A percentile compares a stretch with the other conserved stretches of the same genome.
These are phyloP conservation scores for Heteronetta atricapilla DNA, from an alignment of 2,113 vertebrate genomes.

Conservation along the genomic window DNA sequence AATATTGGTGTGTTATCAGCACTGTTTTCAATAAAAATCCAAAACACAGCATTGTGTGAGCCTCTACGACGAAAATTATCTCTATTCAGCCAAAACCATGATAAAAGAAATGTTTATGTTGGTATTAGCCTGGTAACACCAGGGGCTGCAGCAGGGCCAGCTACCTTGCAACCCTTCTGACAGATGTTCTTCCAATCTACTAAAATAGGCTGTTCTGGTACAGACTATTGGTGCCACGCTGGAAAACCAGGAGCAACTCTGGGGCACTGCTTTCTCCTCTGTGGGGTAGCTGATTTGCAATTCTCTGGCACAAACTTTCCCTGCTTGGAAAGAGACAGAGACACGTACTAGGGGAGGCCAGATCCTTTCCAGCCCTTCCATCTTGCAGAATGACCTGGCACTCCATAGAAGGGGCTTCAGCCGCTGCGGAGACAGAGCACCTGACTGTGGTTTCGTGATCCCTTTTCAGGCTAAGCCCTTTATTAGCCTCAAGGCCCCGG, in stretches of 20 bases:
- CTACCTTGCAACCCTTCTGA: not conserved
- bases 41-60: too few species aligned
- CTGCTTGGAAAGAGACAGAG: not conserved
- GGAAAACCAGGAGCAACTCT: not conserved
- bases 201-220: not conserved
- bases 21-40: too few species aligned
- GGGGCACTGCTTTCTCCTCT: not conserved
- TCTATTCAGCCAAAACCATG: too few species aligned
- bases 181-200: not conserved
- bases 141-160: not conserved
- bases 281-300: not conserved
- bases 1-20: too few species aligned
- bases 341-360: not conserved
- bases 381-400: not conserved
- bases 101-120: not conserved
- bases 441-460: not conserved
- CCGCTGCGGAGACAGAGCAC: not conserved
- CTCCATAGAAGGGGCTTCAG: not conserved
- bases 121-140: not conserved
- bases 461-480: not conserved
- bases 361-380: not conserved
- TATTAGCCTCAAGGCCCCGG: not conserved
- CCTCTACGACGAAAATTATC: too few species aligned
- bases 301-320: not conserved
- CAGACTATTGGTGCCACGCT: not conserved